Conservation (phyloP, 2,113 vertebrate species). For the Larimichthys polyactis region DNA sequence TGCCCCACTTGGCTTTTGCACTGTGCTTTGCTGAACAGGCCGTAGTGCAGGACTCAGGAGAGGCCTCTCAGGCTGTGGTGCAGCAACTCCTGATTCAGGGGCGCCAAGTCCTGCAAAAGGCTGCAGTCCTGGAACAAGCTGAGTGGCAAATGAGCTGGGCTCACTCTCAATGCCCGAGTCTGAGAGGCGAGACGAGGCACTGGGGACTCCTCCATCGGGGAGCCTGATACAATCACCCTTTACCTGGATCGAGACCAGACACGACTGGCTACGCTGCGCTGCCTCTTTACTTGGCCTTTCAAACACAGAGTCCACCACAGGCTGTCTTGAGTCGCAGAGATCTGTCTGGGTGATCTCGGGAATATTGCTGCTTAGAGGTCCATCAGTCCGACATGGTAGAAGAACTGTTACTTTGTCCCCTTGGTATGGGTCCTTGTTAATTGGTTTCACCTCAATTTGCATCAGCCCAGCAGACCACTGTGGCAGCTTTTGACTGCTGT, state of each 20-base stretch:
- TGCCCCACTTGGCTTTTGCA: constrained; percentile 80
- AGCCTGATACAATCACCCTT: constrained; percentile 87
- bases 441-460: constrained; percentile 83
- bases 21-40: constrained; percentile 85
- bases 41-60: constrained; percentile 83
- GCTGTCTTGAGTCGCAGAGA: constrained; percentile 58
- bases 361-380: constrained; percentile 52
- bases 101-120: constrained; percentile 78
- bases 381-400: constrained; percentile 80
- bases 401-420: constrained; percentile 88
- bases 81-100: constrained; percentile 73
- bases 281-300: constrained; percentile 58
- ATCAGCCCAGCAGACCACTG: constrained; percentile 65
- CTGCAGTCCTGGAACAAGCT: constrained; percentile 83
- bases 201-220: constrained; percentile 82
- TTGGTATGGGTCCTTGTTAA: constrained; percentile 82
- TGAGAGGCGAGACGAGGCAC: constrained; percentile 92
- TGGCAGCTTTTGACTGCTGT: constrained; percentile 63
- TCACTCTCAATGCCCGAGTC: constrained; percentile 98
- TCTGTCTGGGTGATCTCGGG: constrained; percentile 70
- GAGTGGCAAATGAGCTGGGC: constrained; percentile 93
- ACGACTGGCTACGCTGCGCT: constrained; percentile 30
- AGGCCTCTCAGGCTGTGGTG: constrained; percentile 81
- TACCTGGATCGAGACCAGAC: constrained; percentile 59
- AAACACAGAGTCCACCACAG: constrained; percentile 53